Evolutionary conservation across 2,113 vertebrate genomes (phyloP).

Genomic region (Sceloporus undulatus): DNA sequence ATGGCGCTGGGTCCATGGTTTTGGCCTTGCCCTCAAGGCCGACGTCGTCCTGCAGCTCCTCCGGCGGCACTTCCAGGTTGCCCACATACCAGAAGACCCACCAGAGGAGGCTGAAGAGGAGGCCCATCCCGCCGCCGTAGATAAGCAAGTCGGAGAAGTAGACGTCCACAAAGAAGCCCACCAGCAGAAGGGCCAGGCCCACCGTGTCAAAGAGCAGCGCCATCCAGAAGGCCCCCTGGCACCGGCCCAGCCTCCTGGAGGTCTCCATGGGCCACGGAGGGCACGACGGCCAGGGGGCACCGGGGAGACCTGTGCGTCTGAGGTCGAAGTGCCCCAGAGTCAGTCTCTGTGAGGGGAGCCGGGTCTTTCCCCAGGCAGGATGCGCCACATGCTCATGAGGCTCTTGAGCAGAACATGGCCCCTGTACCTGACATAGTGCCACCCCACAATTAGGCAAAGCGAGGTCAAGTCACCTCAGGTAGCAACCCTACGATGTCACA

Average conservation of each 20-base stretch:
- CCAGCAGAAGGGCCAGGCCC: constrained; percentile 83
- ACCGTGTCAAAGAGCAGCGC: constrained; percentile 86
- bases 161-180: constrained; percentile 83
- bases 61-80: constrained; percentile 86
- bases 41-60: constrained; percentile 80
- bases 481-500: too few species aligned
- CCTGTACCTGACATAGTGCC: too few species aligned
- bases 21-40: constrained; percentile 62
- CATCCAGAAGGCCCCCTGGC: constrained; percentile 89
- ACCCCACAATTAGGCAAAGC: too few species aligned
- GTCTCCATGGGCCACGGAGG: constrained; percentile 23
- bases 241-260: constrained; percentile 79
- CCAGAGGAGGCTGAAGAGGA: constrained; percentile 93
- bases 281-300: too few species aligned
- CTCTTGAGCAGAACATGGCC: not conserved
- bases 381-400: not conserved
- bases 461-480: too few species aligned
- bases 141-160: constrained; percentile 87
- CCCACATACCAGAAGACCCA: constrained; percentile 96
- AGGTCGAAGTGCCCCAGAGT: too few species aligned
- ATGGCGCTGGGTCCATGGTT: not conserved
- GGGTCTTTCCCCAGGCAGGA: not conserved
- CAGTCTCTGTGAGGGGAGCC: too few species aligned
- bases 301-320: too few species aligned
- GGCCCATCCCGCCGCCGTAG: constrained; percentile 86